phyloP scores from a whole-genome alignment of 2,888 invertebrate species.

The Trachelus iudaicus region DNA sequence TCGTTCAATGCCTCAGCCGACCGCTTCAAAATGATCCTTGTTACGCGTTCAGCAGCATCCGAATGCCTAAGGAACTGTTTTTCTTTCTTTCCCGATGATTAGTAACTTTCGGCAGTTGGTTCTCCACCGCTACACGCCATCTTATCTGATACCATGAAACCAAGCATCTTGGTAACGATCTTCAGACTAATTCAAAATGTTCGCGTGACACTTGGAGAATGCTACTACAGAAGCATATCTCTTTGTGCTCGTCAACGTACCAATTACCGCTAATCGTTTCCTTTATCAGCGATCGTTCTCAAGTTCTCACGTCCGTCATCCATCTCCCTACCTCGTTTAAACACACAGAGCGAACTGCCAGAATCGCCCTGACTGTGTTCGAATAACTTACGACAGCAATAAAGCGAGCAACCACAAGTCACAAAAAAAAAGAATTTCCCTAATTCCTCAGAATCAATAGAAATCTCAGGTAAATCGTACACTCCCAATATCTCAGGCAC shows the following conservation, averaged over 20 bases:
- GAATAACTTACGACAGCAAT: background rate
- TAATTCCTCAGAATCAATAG: background rate
- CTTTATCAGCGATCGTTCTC: background rate
- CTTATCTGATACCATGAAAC: background rate
- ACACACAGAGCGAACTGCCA: background rate
- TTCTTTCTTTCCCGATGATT: background rate
- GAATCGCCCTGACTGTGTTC: background rate
- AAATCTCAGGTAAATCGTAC: background rate
- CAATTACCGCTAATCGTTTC: background rate
- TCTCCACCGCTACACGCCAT: background rate
- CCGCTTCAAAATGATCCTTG: too few relatives aligned
- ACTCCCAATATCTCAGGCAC: background rate
- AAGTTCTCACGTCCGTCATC: background rate
- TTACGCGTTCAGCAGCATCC: too few relatives aligned
- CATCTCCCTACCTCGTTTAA: background rate
- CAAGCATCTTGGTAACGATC: background rate
- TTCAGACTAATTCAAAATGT: background rate
- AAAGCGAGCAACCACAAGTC: background rate
- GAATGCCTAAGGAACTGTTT: background rate
- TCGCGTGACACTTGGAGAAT: background rate
- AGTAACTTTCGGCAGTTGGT: background rate
- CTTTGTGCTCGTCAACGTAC: background rate
- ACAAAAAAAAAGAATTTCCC: background rate
- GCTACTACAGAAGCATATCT: background rate
- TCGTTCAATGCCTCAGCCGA: too few relatives aligned